Base-by-base conservation (phyloP, 2,797 vertebrate genomes). In the Champsocephalus gunnari region DNA sequence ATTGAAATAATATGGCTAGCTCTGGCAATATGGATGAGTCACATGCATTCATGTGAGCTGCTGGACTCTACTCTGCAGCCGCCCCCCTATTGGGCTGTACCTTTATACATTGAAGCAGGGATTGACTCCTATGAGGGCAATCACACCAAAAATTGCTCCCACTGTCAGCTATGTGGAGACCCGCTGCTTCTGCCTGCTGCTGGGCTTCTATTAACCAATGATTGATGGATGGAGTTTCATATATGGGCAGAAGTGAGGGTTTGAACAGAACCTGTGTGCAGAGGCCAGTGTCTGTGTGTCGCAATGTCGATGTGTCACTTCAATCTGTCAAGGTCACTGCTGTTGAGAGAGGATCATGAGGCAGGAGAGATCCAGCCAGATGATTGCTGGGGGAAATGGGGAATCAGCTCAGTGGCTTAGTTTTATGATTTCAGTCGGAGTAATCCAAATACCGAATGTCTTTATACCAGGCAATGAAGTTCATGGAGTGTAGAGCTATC, bases 1-100 rank as follows among this genome's bases (percentile, higher is more conserved):
- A 95, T 91, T 92, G 84, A 88, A 91, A 85, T 91, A 91, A 95
- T 92, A 86, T 85, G 64, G 12, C 77, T 4, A 17, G 65, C 68
- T 76, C 81, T 83, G 87, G 83, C 83, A 83, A 85, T 82, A 81
- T 74, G 70, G 81, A 88, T 88, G 88, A 87, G 83, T 88, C 89
- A 83, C n/a, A 82, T 73, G 51, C 73, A 78, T 85, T 83, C 69
- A 89, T 76, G 59, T 57, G 85, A 79, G 66, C 82, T 87, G 87
- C 82, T 86, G 90, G 90, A 90, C 85, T 45, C 85, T 65, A 60
- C 83, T 84, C 78, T 81, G 72, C 82, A 62, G 77, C 71, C 28
- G 45, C 77, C 83, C 81, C 34, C 83, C 88, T 75, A 66, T 66
- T 47, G 85, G 75, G 83, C 45, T 74, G 50, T 53, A 77, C 69